phyloP scores from a whole-genome alignment of 2,113 vertebrate species.

The Falco punctatus region DNA sequence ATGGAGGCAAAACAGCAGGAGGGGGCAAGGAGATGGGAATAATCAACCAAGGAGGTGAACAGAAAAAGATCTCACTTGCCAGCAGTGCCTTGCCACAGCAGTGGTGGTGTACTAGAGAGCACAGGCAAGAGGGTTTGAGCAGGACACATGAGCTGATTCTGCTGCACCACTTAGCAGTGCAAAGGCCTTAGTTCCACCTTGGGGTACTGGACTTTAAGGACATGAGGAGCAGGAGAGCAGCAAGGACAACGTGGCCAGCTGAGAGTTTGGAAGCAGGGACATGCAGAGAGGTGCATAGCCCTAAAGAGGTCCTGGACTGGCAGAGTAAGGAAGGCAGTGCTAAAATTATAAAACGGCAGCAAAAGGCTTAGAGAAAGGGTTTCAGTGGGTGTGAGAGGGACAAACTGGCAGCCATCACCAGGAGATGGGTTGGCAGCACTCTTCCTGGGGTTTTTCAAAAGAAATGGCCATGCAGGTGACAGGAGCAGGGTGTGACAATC shows the following conservation, averaged over 20 bases:
- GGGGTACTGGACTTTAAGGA: accelerated
- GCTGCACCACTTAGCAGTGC: neutral
- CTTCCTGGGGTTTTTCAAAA: neutral
- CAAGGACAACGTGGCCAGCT: neutral
- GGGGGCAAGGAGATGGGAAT: neutral
- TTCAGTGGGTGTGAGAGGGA: neutral
- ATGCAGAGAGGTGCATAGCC: neutral
- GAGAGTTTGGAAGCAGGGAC: neutral
- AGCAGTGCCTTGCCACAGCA: neutral
- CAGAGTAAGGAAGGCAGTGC: neutral
- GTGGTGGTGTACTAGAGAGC: neutral
- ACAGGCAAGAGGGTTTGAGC: neutral
- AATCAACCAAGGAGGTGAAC: neutral
- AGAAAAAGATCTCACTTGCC: neutral
- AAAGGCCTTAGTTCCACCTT: neutral
- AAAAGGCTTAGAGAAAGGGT: neutral
- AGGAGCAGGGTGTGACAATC: neutral
- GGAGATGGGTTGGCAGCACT: neutral
- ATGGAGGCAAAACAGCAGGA: neutral
- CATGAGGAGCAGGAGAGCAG: neutral
- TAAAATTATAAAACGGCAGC: neutral
- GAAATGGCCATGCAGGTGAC: neutral
- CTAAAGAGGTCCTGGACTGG: neutral
- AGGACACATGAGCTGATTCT: neutral
- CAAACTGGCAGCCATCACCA: neutral